These are phyloP conservation scores for Palythoa grandis DNA, from an alignment of 92 coral and sea anemone genomes.

Conservation along the genomic window DNA sequence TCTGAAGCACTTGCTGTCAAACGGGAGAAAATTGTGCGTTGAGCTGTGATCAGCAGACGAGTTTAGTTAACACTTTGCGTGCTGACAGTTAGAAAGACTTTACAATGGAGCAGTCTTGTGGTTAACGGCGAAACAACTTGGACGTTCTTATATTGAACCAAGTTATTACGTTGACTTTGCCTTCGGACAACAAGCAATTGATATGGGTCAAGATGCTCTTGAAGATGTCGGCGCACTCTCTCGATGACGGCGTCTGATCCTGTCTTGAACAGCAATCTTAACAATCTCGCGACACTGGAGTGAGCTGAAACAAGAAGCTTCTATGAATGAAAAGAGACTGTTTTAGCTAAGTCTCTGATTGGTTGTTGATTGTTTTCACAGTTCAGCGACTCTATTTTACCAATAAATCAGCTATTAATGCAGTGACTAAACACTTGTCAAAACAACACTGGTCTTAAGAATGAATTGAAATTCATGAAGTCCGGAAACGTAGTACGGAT, in stretches of 20 bases:
- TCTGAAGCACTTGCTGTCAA: slow-evolving; percentile 3
- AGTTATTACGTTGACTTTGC: background rate
- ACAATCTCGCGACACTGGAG: slow-evolving; percentile 68
- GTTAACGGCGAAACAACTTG: background rate
- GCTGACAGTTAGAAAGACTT: slow-evolving; percentile 12
- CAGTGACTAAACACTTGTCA: slow-evolving; percentile 79
- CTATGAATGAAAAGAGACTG: slow-evolving; percentile 71
- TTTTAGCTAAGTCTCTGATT: slow-evolving; percentile 63
- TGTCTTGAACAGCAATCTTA: slow-evolving; percentile 63
- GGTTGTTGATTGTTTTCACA: slow-evolving; percentile 67
- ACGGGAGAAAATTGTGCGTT: background rate
- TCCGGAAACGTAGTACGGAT: slow-evolving; percentile 82
- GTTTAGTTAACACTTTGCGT: slow-evolving; percentile 8
- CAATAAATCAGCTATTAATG: slow-evolving; percentile 79
- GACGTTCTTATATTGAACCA: background rate
- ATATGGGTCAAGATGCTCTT: slow-evolving; percentile 31
- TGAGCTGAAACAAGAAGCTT: slow-evolving; percentile 67
- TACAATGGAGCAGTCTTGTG: background rate
- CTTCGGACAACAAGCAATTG: slow-evolving; percentile 38
- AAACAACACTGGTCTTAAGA: slow-evolving; percentile 77
- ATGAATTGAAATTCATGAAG: slow-evolving; percentile 66
- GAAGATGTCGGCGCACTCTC: slow-evolving; percentile 51
- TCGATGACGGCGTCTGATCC: slow-evolving; percentile 50
- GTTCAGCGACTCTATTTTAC: slow-evolving; percentile 70
- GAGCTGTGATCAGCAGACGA: slow-evolving; percentile 19